Evolutionary conservation across 2,888 invertebrate genomes (phyloP).

Genomic region (Synanthedon formicaeformis): DNA sequence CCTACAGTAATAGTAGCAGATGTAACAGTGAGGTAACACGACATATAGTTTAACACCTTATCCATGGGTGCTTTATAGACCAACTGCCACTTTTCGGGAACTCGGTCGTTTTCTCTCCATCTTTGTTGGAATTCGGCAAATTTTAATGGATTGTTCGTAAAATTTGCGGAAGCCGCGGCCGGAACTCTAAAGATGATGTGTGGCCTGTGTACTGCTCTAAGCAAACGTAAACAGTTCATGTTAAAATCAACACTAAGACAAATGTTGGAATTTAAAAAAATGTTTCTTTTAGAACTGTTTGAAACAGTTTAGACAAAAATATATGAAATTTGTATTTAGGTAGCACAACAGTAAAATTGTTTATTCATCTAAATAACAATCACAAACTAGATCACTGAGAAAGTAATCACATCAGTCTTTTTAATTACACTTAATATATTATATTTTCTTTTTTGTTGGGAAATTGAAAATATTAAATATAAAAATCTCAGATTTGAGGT

Average conservation of each 20-base stretch:
- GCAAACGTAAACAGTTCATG: conserved; percentile 37
- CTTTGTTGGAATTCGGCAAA: conserved; percentile 42
- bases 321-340: too few species aligned
- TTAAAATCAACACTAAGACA: conserved; percentile 1
- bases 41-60: conserved; percentile 29
- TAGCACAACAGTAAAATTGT: too few species aligned
- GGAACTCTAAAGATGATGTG: conserved; percentile 17
- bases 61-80: conserved; percentile 62
- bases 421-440: too few species aligned
- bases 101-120: conserved; percentile 41
- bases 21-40: conserved; percentile 42
- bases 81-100: conserved; percentile 43
- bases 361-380: too few species aligned
- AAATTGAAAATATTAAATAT: too few species aligned
- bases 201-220: conserved; percentile 20
- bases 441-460: too few species aligned
- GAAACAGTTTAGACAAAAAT: too few species aligned
- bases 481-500: too few species aligned
- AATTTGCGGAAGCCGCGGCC: conserved; percentile 18
- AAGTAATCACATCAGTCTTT: too few species aligned
- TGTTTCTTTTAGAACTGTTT: too few species aligned
- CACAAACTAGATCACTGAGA: too few species aligned
- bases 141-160: conserved; percentile 34
- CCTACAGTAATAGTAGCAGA: conserved; percentile 24
- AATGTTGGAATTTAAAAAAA: not conserved